Conservation (phyloP, 2,888 invertebrate genomes). For the Mesochorus sp. region DNA sequence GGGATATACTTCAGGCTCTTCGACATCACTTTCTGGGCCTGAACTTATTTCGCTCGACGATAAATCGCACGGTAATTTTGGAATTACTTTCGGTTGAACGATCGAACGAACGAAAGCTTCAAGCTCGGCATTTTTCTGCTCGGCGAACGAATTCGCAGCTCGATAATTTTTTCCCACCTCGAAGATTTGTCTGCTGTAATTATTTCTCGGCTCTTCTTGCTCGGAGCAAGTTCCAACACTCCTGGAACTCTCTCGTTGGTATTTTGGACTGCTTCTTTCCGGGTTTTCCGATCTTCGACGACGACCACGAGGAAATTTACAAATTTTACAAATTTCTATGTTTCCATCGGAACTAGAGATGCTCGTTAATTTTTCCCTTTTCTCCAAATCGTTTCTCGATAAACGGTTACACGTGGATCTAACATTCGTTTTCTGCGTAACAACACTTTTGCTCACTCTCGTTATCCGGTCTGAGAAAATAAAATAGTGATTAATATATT, state of each 20-base stretch:
- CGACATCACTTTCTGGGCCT: background rate
- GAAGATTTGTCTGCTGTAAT: constrained; percentile 9
- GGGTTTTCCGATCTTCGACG: background rate
- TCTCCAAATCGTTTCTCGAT: background rate
- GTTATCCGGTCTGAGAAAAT: too few relatives aligned
- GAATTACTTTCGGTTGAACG: background rate
- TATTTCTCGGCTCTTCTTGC: background rate
- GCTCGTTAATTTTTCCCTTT: background rate
- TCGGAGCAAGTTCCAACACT: background rate
- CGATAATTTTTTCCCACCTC: too few relatives aligned
- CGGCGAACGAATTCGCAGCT: constrained; percentile 47
- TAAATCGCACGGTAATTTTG: background rate
- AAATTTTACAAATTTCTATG: background rate
- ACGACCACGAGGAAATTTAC: background rate
- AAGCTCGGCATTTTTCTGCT: constrained; percentile 49
- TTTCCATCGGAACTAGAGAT: constrained; percentile 23
- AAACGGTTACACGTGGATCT: background rate
- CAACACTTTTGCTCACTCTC: background rate
- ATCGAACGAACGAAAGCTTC: constrained; percentile 54
- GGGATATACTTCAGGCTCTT: too few relatives aligned
- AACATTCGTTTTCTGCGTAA: constrained; percentile 3
- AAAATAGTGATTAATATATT: too few relatives aligned
- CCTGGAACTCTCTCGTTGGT: background rate
- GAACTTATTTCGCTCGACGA: constrained; percentile 1
- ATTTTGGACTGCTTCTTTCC: background rate